A percentile compares a stretch with the other conserved stretches of the same genome.
Conservation (phyloP, 2,888 invertebrate genomes). For the Caradrina kadenii region DNA sequence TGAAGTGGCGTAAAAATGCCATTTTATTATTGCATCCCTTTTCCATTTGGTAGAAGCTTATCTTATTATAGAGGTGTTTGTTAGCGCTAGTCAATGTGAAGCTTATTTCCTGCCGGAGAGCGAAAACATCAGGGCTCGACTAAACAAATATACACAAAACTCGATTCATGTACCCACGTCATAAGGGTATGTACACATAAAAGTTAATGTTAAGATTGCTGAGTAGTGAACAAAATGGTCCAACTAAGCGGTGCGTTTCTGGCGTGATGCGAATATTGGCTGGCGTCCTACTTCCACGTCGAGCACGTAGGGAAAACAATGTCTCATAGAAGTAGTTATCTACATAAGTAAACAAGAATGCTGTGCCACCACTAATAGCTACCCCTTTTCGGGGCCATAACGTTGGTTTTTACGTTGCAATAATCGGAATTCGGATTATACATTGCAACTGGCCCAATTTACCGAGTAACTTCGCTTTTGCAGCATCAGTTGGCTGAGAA, state of each 20-base stretch:
- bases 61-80: slow-evolving; percentile 59
- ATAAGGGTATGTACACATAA: slow-evolving; percentile 66
- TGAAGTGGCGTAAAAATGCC: slow-evolving; percentile 46
- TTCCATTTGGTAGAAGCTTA: slow-evolving; percentile 51
- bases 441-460: slow-evolving; percentile 43
- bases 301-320: slow-evolving; percentile 57
- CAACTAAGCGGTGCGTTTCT: slow-evolving; percentile 65
- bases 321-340: slow-evolving; percentile 54
- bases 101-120: slow-evolving; percentile 49
- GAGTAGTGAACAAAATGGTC: slow-evolving; percentile 63
- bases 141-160: slow-evolving; percentile 58
- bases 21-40: slow-evolving; percentile 57
- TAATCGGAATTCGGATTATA: slow-evolving; percentile 46
- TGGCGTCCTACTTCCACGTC: slow-evolving; percentile 47
- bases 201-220: slow-evolving; percentile 72
- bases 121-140: slow-evolving; percentile 49
- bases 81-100: slow-evolving; percentile 47
- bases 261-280: slow-evolving; percentile 61
- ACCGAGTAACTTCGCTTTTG: slow-evolving; percentile 35
- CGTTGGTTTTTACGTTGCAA: slow-evolving; percentile 31
- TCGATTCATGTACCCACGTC: slow-evolving; percentile 61
- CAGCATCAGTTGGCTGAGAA: slow-evolving; percentile 25
- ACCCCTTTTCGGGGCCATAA: slow-evolving; percentile 28
- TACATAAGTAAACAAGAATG: slow-evolving; percentile 56
- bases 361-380: slow-evolving; percentile 11